These are phyloP conservation scores for Phylloscopus trochilus DNA, from an alignment of 2,113 vertebrate genomes.

Conservation along the genomic window DNA sequence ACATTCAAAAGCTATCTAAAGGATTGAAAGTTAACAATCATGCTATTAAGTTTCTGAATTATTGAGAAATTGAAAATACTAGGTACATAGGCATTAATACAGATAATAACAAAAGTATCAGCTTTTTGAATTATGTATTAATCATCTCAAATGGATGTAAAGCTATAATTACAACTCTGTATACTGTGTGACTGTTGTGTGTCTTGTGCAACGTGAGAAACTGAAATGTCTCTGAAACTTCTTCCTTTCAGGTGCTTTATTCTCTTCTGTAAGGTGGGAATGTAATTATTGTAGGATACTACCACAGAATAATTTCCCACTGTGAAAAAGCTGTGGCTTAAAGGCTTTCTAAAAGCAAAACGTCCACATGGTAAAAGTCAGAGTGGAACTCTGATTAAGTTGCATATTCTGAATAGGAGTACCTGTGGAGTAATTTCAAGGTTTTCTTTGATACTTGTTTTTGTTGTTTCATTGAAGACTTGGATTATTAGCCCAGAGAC, in stretches of 20 bases:
- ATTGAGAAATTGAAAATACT: not conserved
- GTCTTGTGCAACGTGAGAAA: not conserved
- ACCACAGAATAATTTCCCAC: not conserved
- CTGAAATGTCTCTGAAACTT: not conserved
- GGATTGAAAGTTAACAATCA: slow-evolving; percentile 9
- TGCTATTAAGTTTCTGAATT: not conserved
- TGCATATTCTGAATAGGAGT: not conserved
- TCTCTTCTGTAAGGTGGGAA: not conserved
- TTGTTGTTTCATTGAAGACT: not conserved
- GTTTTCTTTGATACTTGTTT: not conserved
- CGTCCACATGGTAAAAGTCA: not conserved
- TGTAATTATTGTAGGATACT: not conserved
- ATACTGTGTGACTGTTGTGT: not conserved
- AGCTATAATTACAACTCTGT: not conserved
- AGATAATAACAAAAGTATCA: not conserved
- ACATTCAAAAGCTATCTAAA: not conserved
- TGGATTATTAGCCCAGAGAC: not conserved
- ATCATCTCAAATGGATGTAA: not conserved
- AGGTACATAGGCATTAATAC: not conserved
- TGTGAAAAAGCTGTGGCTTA: not conserved
- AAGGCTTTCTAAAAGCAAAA: not conserved
- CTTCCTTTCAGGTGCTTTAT: not conserved
- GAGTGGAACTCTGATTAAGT: not conserved
- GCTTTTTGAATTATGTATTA: not conserved
- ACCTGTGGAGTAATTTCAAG: accelerated